A percentile compares a stretch with the other conserved stretches of the same genome.
Evolutionary conservation across 2,888 invertebrate genomes (phyloP).

Genomic region (Isotomurus palustris): DNA sequence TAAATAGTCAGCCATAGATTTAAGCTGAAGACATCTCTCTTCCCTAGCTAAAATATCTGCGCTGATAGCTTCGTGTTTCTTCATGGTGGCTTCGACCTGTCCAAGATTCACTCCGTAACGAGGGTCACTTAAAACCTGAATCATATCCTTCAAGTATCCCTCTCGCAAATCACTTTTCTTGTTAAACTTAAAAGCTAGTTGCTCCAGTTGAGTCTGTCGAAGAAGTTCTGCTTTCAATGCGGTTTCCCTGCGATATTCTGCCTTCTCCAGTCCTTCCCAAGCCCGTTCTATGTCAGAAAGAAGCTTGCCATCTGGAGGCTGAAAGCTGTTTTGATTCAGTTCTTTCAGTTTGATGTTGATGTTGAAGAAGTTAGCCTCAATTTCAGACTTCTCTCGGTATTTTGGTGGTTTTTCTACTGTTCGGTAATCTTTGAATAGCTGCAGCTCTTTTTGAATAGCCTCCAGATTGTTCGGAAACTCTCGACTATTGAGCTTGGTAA

Average conservation of each 20-base stretch:
- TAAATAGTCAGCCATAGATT: constrained; percentile 87
- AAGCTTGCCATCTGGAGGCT: constrained; percentile 80
- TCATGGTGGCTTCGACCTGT: constrained; percentile 94
- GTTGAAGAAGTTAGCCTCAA: constrained; percentile 92
- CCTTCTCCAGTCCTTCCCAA: constrained; percentile 87
- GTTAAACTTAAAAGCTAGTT: constrained; percentile 91
- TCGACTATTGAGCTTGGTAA: constrained; percentile 72
- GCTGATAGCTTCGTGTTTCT: constrained; percentile 96
- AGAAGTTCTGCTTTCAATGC: constrained; percentile 85
- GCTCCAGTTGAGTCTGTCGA: constrained; percentile 87
- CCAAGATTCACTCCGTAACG: constrained; percentile 83
- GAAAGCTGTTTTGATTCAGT: constrained; percentile 80
- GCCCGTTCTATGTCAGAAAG: constrained; percentile 93
- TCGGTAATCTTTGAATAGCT: constrained; percentile 89
- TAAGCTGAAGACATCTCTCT: constrained; percentile 89
- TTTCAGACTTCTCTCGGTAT: constrained; percentile 95
- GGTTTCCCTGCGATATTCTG: constrained; percentile 90
- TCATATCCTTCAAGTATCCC: constrained; percentile 96
- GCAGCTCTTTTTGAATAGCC: constrained; percentile 84
- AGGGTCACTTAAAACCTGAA: constrained; percentile 85
- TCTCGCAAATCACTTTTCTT: constrained; percentile 90
- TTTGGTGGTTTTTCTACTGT: constrained; percentile 98
- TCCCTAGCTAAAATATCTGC: constrained; percentile 92
- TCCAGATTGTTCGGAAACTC: constrained; percentile 91
- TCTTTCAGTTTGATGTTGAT: constrained; percentile 95